Percentiles rank a stretch among this genome's conserved stretches.
phyloP scores from a whole-genome alignment of 2,888 invertebrate genomes.

The Brachyptera risi region DNA sequence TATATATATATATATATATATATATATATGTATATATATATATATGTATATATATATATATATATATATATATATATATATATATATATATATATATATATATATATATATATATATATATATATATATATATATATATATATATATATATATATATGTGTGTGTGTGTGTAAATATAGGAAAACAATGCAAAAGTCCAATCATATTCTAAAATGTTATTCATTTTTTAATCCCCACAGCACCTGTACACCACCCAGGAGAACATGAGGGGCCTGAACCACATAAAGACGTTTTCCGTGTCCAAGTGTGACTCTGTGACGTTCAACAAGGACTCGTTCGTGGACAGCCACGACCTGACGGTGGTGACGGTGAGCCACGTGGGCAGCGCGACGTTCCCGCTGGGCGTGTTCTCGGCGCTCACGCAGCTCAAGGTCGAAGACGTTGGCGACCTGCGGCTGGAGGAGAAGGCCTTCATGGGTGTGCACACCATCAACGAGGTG shows the following conservation, averaged over 20 bases:
- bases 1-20: no score
- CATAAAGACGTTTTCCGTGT: neutral
- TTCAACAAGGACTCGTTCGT: neutral
- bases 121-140: no score
- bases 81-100: no score
- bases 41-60: no score
- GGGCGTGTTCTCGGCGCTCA: constrained; percentile 11
- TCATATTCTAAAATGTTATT: no score
- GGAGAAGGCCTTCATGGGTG: neutral
- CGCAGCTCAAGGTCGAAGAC: constrained; percentile 1
- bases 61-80: no score
- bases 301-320: neutral
- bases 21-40: no score
- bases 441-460: neutral
- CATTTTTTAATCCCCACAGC: neutral
- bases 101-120: no score
- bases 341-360: neutral
- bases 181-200: neutral
- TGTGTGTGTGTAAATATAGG: no score
- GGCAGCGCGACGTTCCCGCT: neutral
- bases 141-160: no score
- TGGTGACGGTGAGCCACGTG: neutral
- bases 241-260: neutral
- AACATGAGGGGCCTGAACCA: neutral
- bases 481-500: neutral